Percentiles rank a stretch among this genome's conserved stretches.
Evolutionary conservation across 2,797 vertebrate species (phyloP).

Genomic region (Rhinophrynus dorsalis): DNA sequence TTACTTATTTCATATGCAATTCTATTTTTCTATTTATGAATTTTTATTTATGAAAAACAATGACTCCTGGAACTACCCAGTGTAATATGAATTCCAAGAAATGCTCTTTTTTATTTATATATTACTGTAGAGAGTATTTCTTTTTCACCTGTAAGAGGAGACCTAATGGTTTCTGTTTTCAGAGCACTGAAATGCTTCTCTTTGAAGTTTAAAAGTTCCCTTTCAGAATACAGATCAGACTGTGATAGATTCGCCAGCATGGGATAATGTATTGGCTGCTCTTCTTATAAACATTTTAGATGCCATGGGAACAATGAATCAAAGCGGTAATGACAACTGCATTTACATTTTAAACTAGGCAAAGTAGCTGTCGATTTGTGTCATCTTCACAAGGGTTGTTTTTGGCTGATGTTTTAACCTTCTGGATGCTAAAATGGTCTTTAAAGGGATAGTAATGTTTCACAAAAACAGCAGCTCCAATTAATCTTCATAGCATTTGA

Average conservation of each 20-base stretch:
- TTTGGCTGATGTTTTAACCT: not conserved
- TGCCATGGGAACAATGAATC: slow-evolving; percentile 9
- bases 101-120: not conserved
- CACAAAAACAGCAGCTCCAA: no score
- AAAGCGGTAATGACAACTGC: not conserved
- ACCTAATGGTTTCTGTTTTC: not conserved
- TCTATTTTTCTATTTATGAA: not conserved
- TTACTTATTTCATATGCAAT: not conserved
- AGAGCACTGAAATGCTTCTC: not conserved
- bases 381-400: not conserved
- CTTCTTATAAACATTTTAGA: slow-evolving; percentile 6
- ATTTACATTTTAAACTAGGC: not conserved
- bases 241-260: not conserved
- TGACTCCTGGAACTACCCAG: not conserved
- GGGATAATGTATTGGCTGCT: slow-evolving; percentile 2
- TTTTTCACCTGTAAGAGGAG: not conserved
- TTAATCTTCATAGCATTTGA: no score
- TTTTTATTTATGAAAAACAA: not conserved
- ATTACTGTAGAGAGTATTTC: not conserved
- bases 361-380: not conserved
- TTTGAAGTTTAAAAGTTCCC: slow-evolving; percentile 6
- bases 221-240: slow-evolving; percentile 18
- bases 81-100: not conserved
- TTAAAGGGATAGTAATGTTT: no score
- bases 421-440: no score